Conservation (phyloP, 2,797 vertebrate species). For the Myotis daubentonii region DNA sequence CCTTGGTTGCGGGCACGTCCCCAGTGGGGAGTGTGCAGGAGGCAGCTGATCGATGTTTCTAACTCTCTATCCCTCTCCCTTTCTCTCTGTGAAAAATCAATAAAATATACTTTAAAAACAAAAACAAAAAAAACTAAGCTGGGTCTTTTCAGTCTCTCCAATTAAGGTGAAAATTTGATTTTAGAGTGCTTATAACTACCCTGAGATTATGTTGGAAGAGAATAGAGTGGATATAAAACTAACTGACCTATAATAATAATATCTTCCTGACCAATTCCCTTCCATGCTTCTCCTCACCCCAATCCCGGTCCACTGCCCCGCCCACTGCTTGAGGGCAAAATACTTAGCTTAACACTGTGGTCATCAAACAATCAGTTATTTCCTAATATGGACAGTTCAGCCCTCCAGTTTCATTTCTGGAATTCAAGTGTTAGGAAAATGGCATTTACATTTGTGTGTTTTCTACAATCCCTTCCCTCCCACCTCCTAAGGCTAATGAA, state of each 20-base stretch:
- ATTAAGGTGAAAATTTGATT: constrained; percentile 31
- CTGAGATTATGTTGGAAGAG: constrained; percentile 1
- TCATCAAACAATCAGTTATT: constrained; percentile 3
- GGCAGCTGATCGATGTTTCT: too few relatives aligned
- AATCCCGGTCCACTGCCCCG: neutral
- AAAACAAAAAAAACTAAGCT: neutral
- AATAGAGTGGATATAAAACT: neutral
- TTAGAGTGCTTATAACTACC: neutral
- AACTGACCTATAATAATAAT: neutral
- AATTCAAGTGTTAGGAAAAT: constrained; percentile 51
- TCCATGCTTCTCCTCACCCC: neutral
- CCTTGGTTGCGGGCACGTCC: too few relatives aligned
- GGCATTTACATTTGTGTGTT: constrained; percentile 44
- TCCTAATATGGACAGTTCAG: constrained; percentile 66
- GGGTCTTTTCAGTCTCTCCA: constrained; percentile 40
- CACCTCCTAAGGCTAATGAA: neutral
- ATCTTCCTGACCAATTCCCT: neutral
- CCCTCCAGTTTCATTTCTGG: constrained; percentile 48
- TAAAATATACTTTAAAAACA: too few relatives aligned
- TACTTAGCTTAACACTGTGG: constrained; percentile 31
- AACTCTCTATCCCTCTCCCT: too few relatives aligned
- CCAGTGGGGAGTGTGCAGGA: too few relatives aligned
- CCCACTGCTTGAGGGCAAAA: neutral
- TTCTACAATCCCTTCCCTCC: neutral
- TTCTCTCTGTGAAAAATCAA: too few relatives aligned